phyloP scores from a whole-genome alignment of 2,797 vertebrate genomes.

The Micropoecilia bifurca region DNA sequence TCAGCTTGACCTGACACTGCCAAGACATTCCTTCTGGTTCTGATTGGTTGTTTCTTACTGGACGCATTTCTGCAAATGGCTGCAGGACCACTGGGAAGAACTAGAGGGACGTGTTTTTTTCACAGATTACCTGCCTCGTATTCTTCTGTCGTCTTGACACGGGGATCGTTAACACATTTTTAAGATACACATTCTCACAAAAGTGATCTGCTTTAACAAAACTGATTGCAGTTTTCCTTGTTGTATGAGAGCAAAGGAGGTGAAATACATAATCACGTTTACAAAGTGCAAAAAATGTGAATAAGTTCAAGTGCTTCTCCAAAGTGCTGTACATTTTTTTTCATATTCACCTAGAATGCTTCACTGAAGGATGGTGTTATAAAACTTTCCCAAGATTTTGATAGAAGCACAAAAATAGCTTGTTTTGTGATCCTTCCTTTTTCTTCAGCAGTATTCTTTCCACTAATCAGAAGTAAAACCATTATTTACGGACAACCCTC shows the following conservation, averaged over 20 bases:
- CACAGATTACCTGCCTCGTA: no score
- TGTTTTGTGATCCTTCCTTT: constrained; percentile 28
- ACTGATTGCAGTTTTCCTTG: background rate
- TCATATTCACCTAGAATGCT: background rate
- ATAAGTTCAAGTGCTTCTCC: background rate
- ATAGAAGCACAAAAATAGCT: constrained; percentile 36
- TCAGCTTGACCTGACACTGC: no score
- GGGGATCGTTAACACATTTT: no score
- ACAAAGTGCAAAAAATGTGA: background rate
- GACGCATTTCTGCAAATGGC: no score
- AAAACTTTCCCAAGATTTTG: constrained; percentile 11
- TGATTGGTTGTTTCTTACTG: no score
- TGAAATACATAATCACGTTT: background rate
- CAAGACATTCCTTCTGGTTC: no score
- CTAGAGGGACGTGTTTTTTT: no score
- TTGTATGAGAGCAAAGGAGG: background rate
- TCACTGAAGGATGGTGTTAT: constrained; percentile 11
- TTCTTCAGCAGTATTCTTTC: constrained; percentile 17
- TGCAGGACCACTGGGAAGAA: no score
- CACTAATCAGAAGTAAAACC: constrained; percentile 17
- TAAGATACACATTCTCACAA: no score
- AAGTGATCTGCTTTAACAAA: no score
- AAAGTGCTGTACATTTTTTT: background rate
- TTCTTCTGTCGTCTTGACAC: no score
- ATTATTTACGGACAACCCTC: constrained; percentile 38